A percentile compares a stretch with the other conserved stretches of the same genome.
Conservation (phyloP, 2,113 vertebrate species). For the Thamnophis sirtalis region DNA sequence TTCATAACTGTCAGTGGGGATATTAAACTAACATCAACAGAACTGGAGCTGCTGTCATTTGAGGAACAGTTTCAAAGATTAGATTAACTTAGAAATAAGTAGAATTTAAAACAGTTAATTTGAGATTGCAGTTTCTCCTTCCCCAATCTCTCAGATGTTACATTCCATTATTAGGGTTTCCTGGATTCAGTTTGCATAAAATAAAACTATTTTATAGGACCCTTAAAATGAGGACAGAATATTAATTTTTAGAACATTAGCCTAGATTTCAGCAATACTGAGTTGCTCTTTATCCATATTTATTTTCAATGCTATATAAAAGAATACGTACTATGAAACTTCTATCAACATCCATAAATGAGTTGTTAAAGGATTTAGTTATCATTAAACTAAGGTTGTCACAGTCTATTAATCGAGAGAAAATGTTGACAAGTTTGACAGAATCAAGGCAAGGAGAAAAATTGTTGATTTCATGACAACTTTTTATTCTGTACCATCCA, state of each 20-base stretch:
- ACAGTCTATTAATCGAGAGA: neutral
- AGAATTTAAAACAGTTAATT: constrained; percentile 50
- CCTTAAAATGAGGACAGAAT: neutral
- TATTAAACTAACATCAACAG: constrained; percentile 51
- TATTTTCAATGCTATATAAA: neutral
- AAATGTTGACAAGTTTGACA: neutral
- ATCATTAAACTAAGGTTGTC: neutral
- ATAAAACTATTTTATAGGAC: constrained; percentile 3
- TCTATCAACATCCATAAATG: neutral
- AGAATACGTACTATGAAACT: neutral
- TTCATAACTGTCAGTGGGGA: constrained; percentile 24
- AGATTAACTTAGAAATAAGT: constrained; percentile 33
- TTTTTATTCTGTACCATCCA: neutral
- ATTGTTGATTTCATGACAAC: neutral
- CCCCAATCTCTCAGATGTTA: constrained; percentile 1
- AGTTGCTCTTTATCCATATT: neutral
- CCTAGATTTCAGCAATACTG: neutral
- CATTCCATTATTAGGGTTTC: neutral
- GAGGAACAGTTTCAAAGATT: constrained; percentile 43
- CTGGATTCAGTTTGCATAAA: constrained; percentile 17
- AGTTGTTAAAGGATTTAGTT: neutral
- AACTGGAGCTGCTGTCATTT: constrained; percentile 22
- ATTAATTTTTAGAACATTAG: neutral
- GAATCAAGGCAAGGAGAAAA: neutral
- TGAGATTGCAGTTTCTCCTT: neutral